Evolutionary conservation across 2,113 vertebrate species (phyloP), one percentile per base, ranked within the genome.

Genomic region (Apeltes quadracus): DNA sequence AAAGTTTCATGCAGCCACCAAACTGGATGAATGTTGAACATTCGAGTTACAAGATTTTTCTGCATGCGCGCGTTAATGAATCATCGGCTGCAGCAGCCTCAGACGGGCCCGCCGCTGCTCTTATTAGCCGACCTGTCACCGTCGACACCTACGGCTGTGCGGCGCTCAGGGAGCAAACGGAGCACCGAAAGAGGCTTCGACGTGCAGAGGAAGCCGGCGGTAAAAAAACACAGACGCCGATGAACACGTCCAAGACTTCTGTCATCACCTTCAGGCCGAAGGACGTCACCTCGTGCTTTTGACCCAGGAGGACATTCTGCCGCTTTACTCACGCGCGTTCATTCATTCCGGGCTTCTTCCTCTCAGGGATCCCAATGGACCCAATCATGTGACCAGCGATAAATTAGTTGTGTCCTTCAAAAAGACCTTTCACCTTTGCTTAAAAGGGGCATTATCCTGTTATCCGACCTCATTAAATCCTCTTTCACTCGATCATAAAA

Each of bases 91-190:
- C 83, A 46, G 56, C 85, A 86, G 73, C 79, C 79, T 70, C 68
- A 83, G 87, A 91, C 85, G 86, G 73, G 82, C 79, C 79, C 80
- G 61, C 81, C 71, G 73, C 69, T 34, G 75, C 76, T 87, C 81
- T 87, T 87, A 93, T 92, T 91, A 91, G 77, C 83, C 85, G 81
- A 89, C 83, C 79, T 87, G 89, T 88, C 88, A 84, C 82, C 61
- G 34, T 46, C 41, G 51, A 89, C 87, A 89, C 89, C 81, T 81
- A 79, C 75, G 84, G 90, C 81, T 84, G 86, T 69, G 79, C 55
- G 57, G 75, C 1, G 27, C 76, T 75, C 74, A 29, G 74, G 74
- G 72, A 75, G 55, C 53, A 53, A 65, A 32, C 64, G 32, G 80
- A 65, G 80, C 75, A 22, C 59, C 78, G 75, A 34, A 75, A 36